Conservation (phyloP, 2,797 vertebrate species). For the Pteronotus mesoamericanus region DNA sequence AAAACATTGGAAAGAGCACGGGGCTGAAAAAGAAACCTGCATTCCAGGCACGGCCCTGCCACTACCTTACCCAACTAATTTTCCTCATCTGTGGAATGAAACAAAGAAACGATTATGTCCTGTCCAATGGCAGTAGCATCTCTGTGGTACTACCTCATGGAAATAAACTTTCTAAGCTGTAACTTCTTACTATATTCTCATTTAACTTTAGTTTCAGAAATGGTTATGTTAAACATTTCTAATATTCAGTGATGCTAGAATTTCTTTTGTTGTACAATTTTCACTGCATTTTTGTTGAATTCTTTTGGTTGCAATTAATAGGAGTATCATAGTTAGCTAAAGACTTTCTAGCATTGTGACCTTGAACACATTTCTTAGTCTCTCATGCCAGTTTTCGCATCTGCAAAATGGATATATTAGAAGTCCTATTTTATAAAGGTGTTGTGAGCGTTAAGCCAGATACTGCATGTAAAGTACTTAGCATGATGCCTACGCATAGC, state of each 20-base stretch:
- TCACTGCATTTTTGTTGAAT: not conserved
- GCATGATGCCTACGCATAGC: not conserved
- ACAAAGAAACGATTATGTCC: not conserved
- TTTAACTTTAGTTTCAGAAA: not conserved
- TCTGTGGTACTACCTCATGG: not conserved
- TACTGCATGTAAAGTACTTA: not conserved
- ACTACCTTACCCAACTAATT: not conserved
- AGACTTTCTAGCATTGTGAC: not conserved
- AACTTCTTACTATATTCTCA: not conserved
- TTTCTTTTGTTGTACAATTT: not conserved
- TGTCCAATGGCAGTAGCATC: not conserved
- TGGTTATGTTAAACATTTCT: not conserved
- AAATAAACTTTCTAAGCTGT: not conserved
- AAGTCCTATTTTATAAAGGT: not conserved
- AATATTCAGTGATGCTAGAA: not conserved
- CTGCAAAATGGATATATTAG: not conserved
- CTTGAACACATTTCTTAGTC: not conserved
- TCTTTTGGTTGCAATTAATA: not conserved
- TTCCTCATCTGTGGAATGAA: not conserved
- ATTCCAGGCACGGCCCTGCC: not conserved
- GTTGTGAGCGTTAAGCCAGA: not conserved
- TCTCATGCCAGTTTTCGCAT: not conserved
- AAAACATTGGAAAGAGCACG: not conserved
- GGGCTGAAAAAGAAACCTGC: not conserved
- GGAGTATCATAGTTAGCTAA: not conserved